Conservation (phyloP, 2,797 vertebrate species). For the Pterois miles region DNA sequence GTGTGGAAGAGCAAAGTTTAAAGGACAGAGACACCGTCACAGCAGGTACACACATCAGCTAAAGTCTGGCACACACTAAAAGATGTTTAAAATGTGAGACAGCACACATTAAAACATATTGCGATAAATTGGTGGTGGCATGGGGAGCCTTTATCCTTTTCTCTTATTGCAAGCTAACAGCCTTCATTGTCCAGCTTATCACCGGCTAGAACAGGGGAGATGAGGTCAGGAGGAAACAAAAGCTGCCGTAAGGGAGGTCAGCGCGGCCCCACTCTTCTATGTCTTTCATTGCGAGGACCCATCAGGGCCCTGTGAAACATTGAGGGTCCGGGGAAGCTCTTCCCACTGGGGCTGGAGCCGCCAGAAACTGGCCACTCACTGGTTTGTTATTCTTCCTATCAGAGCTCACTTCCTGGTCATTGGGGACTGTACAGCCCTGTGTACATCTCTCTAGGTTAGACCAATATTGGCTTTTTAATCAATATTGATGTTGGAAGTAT, state of each 20-base stretch:
- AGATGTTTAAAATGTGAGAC: too few relatives aligned
- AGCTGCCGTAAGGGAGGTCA: constrained; percentile 55
- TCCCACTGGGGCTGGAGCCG: constrained; percentile 19
- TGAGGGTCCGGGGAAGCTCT: constrained; percentile 23
- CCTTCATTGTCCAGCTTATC: constrained; percentile 73
- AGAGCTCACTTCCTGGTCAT: constrained; percentile 70
- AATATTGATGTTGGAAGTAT: neutral
- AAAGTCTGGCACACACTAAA: too few relatives aligned
- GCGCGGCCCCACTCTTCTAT: constrained; percentile 61
- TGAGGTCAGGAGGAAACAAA: constrained; percentile 68
- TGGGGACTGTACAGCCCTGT: constrained; percentile 52
- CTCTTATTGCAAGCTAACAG: constrained; percentile 51
- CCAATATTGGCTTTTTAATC: constrained; percentile 3
- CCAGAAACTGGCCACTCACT: constrained; percentile 34
- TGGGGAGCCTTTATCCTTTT: constrained; percentile 37
- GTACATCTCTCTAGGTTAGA: constrained; percentile 49
- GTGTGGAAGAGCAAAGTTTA: constrained; percentile 72
- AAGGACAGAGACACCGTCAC: constrained; percentile 79
- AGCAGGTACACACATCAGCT: constrained; percentile 72
- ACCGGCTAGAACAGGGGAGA: constrained; percentile 38
- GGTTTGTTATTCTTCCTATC: constrained; percentile 71
- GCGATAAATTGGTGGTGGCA: neutral
- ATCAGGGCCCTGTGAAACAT: constrained; percentile 42
- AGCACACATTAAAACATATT: too few relatives aligned
- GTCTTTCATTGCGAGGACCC: constrained; percentile 67